Evolutionary conservation across 2,888 invertebrate genomes (phyloP).

Genomic region (Dryobota labecula): DNA sequence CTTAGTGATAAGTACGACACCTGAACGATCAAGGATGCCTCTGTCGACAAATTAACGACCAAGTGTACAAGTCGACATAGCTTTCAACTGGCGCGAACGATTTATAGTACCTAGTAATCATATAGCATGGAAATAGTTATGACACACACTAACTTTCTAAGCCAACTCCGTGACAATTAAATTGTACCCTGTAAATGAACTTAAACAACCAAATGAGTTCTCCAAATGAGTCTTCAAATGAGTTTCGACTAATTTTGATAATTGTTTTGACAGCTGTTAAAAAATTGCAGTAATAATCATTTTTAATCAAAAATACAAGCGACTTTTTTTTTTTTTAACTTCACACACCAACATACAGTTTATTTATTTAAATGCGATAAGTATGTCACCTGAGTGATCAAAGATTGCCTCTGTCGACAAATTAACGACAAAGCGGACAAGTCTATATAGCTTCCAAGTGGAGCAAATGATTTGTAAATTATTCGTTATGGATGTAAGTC

Average conservation of each 20-base stretch:
- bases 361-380: not conserved
- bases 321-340: no score
- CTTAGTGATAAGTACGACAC: not conserved
- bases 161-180: no score
- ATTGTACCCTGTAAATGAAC: no score
- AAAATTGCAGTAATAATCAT: no score
- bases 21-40: conserved; percentile 11
- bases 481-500: conserved; percentile 29
- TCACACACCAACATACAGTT: not conserved
- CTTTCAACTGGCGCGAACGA: not conserved
- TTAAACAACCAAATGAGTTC: no score
- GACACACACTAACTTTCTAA: no score
- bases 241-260: not conserved
- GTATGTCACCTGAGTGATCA: not conserved
- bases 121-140: not conserved
- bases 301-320: no score
- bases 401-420: conserved; percentile 29
- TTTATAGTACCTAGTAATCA: not conserved
- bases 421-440: conserved; percentile 19
- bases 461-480: conserved; percentile 28
- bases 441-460: not conserved
- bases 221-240: not conserved
- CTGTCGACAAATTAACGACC: conserved; percentile 34
- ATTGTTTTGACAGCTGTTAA: no score
- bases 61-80: not conserved